Conservation (phyloP, 2,113 vertebrate species). For the Gila orcuttii region DNA sequence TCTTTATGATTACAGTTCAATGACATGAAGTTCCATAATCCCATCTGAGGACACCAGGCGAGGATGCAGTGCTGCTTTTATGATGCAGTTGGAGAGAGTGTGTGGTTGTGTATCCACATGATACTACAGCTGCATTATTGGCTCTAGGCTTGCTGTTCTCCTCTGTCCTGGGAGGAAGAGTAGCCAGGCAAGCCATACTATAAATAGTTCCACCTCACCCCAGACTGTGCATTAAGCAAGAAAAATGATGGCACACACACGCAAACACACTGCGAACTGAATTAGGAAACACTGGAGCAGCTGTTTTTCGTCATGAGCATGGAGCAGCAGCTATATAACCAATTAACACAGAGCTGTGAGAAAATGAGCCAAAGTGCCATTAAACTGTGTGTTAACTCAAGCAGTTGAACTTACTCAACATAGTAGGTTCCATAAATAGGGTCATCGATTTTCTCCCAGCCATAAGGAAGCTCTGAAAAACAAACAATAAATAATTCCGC, state of each 20-base stretch:
- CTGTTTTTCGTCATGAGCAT: slow-evolving; percentile 48
- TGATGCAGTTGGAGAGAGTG: neutral
- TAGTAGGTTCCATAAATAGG: slow-evolving; percentile 99
- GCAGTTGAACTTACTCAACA: slow-evolving; percentile 93
- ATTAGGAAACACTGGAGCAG: slow-evolving; percentile 40
- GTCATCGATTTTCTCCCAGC: slow-evolving; percentile 99
- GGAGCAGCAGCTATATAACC: slow-evolving; percentile 54
- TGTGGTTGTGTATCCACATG: neutral
- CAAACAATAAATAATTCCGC: slow-evolving; percentile 59
- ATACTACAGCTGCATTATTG: slow-evolving; percentile 42
- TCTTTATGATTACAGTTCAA: slow-evolving; percentile 1
- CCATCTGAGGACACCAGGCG: neutral
- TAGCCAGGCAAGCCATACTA: slow-evolving; percentile 37
- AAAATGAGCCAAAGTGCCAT: slow-evolving; percentile 64
- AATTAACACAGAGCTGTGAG: slow-evolving; percentile 62
- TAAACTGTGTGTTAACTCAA: slow-evolving; percentile 74
- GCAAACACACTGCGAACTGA: slow-evolving; percentile 51
- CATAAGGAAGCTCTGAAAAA: slow-evolving; percentile 96
- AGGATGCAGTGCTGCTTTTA: slow-evolving; percentile 2
- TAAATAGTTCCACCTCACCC: slow-evolving; percentile 41
- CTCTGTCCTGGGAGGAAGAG: slow-evolving; percentile 41
- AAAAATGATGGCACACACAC: slow-evolving; percentile 46
- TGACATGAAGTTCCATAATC: neutral
- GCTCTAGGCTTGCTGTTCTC: slow-evolving; percentile 40
- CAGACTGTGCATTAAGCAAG: slow-evolving; percentile 49